phyloP scores from a whole-genome alignment of 1,140 invertebrate species.

The Eubasilissa regina region DNA sequence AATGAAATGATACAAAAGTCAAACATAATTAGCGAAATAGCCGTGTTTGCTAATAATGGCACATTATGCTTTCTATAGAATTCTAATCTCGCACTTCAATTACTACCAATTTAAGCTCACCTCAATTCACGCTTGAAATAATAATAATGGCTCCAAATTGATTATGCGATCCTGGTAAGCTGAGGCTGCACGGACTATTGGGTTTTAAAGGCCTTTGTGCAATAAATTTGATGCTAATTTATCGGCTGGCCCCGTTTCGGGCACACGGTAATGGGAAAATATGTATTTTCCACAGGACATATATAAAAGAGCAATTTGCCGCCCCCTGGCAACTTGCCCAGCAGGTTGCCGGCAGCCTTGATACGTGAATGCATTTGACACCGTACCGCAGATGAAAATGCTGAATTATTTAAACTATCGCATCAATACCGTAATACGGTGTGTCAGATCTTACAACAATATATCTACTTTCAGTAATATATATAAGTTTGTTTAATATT shows the following conservation, averaged over 20 bases:
- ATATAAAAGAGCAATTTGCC: constrained; percentile 21
- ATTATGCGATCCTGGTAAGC: neutral
- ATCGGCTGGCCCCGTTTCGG: constrained; percentile 31
- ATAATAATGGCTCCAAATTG: neutral
- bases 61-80: no score
- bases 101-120: neutral
- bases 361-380: neutral
- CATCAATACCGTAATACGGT: no score
- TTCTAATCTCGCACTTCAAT: no score
- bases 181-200: neutral
- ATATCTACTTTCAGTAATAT: no score
- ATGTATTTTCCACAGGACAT: constrained; percentile 27
- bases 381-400: constrained; percentile 1
- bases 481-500: no score
- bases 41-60: no score
- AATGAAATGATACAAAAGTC: no score
- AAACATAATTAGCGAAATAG: no score
- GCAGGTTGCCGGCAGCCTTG: neutral
- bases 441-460: no score
- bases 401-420: constrained; percentile 17
- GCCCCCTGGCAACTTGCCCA: constrained; percentile 16
- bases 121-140: neutral
- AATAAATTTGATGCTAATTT: constrained; percentile 31
- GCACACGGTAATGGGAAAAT: constrained; percentile 1
- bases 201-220: neutral